Base-by-base conservation (phyloP, 2,797 vertebrate genomes). In the Pempheris klunzingeri region DNA sequence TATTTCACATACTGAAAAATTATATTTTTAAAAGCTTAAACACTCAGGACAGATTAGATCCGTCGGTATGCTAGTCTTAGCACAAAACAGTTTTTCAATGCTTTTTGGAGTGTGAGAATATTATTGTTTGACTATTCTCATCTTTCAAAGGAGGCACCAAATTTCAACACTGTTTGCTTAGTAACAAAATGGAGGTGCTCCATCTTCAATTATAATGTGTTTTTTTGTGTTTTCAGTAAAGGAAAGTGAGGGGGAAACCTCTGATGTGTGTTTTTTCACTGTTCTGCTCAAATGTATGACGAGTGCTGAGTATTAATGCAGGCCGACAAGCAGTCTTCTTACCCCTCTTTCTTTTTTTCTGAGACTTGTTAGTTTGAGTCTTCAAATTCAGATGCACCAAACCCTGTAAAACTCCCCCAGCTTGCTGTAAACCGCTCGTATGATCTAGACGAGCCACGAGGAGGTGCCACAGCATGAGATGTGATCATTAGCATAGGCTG, bases 71-170 rank as follows among this genome's bases (percentile, higher is more conserved):
- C 36, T 11, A 13, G 64, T 69, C 14, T 61, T 68, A 36, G 36
- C 28, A 61, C 28, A 50, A 60, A 72, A 63, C 28, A 54, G 43
- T 43, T 46, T 32, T 54, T 50, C 4, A 46, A 34, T 67, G 10
- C 22, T 9, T 68, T 78, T 38, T 13, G n/a, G 34, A 34, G 28
- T 55, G 30, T 69, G 61, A 75, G 78, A 88, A 88, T 83, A 69
- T 76, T 74, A 59, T 83, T 71, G 50, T 84, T 87, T 46, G 63
- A 64, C 46, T 49, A 2, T 50, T 44, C 46, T 81, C 64, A 49
- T 50, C 81, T 87, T 72, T 80, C 44, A 74, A 69, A 72, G 68
- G 60, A 46, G 50, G 24, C 52, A 6, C 63, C 11, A 32, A 22
- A 36, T 55, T 59, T 62, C 47, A 36, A 11, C 12, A 13, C 26